Conservation (phyloP, 1,140 invertebrate species). For the Daktulosphaira vitifoliae region DNA sequence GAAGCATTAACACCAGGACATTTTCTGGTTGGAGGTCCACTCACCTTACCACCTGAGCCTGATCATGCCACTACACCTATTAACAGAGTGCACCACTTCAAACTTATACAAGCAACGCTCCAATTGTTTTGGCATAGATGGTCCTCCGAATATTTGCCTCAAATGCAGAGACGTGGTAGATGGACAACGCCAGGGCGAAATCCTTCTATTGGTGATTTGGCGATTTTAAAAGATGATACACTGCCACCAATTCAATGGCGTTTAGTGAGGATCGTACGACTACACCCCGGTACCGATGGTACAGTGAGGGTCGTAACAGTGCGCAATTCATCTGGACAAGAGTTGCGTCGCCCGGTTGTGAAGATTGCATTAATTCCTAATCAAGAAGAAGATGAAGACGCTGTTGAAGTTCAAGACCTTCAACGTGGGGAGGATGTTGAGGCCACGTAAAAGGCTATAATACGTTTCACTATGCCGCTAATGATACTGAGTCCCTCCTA, state of each 20-base stretch:
- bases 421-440: neutral
- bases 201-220: conserved; percentile 36
- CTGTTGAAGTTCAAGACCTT: neutral
- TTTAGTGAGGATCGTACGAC: conserved; percentile 37
- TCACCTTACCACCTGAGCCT: neutral
- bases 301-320: conserved; percentile 37
- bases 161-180: neutral
- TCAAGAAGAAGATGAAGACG: neutral
- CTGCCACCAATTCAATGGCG: conserved; percentile 39
- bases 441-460: too few species aligned
- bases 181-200: neutral
- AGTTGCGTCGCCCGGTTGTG: neutral
- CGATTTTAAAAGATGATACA: conserved; percentile 39
- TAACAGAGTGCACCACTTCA: too few species aligned
- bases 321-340: neutral
- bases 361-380: neutral
- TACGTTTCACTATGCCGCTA: too few species aligned
- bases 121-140: neutral
- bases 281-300: conserved; percentile 39
- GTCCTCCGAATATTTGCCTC: neutral
- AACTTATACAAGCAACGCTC: neutral
- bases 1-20: conserved; percentile 6
- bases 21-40: neutral
- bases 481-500: too few species aligned
- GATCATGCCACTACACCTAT: too few species aligned